Conservation (phyloP, 2,113 vertebrate species). For the Podocnemis expansa region DNA sequence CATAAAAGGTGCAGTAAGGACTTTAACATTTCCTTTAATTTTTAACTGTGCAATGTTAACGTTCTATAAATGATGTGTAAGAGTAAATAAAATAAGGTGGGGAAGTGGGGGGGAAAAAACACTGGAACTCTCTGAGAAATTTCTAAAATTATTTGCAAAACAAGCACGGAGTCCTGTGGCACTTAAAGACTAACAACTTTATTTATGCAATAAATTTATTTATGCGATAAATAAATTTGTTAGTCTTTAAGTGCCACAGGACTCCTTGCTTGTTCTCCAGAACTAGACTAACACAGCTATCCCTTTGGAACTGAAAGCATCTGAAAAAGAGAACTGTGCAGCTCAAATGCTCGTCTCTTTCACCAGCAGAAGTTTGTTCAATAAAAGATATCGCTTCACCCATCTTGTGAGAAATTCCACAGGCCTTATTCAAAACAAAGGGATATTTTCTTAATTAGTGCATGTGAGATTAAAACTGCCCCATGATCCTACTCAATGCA, state of each 20-base stretch:
- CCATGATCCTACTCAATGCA: background rate
- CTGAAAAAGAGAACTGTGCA: background rate
- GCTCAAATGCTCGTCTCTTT: background rate
- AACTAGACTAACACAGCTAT: too few species aligned
- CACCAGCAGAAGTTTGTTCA: background rate
- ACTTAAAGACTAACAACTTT: too few species aligned
- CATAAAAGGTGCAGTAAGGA: background rate
- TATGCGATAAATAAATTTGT: too few species aligned
- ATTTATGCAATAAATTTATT: too few species aligned
- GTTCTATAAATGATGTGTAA: background rate
- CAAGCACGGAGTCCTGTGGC: too few species aligned
- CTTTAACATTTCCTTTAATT: background rate
- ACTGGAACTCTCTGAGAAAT: background rate
- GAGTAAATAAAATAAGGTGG: background rate
- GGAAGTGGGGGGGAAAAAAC: background rate
- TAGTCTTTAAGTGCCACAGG: too few species aligned
- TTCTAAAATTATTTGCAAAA: too few species aligned
- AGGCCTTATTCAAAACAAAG: slow-evolving; percentile 3
- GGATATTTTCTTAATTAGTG: background rate
- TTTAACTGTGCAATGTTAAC: background rate
- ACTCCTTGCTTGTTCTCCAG: too few species aligned
- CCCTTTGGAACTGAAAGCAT: background rate
- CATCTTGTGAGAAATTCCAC: background rate
- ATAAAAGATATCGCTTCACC: background rate
- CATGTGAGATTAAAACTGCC: background rate